phyloP scores from a whole-genome alignment of 2,797 vertebrate species.

The Gambelia wislizenii region DNA sequence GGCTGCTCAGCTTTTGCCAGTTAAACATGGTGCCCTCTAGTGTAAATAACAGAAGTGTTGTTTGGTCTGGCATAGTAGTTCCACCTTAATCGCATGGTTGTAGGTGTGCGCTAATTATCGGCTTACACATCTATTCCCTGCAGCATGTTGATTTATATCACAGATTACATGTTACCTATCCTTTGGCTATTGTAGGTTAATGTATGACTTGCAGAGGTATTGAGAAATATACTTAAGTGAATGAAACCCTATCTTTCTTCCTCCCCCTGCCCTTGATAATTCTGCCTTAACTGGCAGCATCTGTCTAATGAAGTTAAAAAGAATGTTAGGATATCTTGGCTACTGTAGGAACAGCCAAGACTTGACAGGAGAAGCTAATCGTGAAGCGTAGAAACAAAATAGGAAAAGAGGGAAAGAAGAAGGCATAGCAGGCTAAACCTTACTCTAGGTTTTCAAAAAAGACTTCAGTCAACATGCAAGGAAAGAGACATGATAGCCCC shows the following conservation, averaged over 20 bases:
- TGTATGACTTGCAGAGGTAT: accelerated
- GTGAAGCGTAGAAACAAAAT: neutral
- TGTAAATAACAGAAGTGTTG: constrained; percentile 15
- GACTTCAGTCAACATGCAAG: too few species aligned
- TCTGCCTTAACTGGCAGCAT: neutral
- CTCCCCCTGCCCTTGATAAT: neutral
- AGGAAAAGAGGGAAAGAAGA: neutral
- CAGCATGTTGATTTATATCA: constrained; percentile 25
- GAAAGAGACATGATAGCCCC: too few species aligned
- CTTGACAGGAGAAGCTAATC: neutral
- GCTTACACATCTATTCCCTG: constrained; percentile 22
- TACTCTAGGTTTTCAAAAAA: too few species aligned
- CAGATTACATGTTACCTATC: neutral
- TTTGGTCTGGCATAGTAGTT: neutral
- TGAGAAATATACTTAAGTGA: neutral
- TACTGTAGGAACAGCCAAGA: neutral
- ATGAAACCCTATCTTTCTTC: neutral
- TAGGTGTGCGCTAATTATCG: constrained; percentile 18
- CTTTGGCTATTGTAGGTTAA: neutral
- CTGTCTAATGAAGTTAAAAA: neutral
- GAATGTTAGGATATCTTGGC: neutral
- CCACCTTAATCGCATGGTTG: constrained; percentile 32
- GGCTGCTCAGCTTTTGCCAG: constrained; percentile 8
- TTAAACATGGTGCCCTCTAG: constrained; percentile 30
- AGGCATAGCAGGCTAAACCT: too few species aligned